These are phyloP conservation scores for Drosophila peninsularis DNA, from an alignment of 2,888 invertebrate species.

Conservation along the genomic window DNA sequence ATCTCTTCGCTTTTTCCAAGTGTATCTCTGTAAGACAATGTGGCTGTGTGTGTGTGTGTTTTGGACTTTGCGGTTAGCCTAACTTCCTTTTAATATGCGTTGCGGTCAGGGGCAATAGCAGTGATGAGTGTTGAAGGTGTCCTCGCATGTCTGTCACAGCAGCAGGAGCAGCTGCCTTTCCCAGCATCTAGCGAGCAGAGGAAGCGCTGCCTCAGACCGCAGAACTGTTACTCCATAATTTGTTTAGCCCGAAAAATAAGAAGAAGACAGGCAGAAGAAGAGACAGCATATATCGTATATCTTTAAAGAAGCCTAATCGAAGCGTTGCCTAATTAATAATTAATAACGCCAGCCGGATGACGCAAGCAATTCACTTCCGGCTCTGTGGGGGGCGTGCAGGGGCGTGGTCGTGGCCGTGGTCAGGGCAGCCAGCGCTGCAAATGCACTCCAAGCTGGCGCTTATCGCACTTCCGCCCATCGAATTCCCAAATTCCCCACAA, in stretches of 20 bases:
- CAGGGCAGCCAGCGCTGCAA: not conserved
- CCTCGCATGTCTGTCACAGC: conserved; percentile 1
- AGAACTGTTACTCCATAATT: conserved; percentile 1
- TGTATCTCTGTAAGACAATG: not conserved
- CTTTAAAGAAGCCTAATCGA: conserved; percentile 4
- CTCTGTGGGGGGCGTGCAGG: not conserved
- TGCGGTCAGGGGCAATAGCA: conserved; percentile 46
- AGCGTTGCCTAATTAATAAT: conserved; percentile 32
- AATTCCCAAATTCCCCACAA: conserved; percentile 17
- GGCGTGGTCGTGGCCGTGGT: not conserved
- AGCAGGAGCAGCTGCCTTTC: not conserved
- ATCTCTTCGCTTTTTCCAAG: not conserved
- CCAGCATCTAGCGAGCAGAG: not conserved
- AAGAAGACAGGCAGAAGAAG: not conserved
- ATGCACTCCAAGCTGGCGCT: conserved; percentile 27
- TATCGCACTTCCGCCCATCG: conserved; percentile 65
- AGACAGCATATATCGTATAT: not conserved
- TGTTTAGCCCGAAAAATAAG: not conserved
- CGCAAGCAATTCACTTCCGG: conserved; percentile 42
- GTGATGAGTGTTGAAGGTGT: conserved; percentile 22
- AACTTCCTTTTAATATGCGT: conserved; percentile 56
- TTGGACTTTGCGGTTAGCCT: conserved; percentile 42
- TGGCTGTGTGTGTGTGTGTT: conserved; percentile 5
- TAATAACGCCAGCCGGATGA: conserved; percentile 39
- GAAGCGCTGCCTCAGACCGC: not conserved